phyloP scores from a whole-genome alignment of 2,113 vertebrate genomes.

The Actinemys pallida region DNA sequence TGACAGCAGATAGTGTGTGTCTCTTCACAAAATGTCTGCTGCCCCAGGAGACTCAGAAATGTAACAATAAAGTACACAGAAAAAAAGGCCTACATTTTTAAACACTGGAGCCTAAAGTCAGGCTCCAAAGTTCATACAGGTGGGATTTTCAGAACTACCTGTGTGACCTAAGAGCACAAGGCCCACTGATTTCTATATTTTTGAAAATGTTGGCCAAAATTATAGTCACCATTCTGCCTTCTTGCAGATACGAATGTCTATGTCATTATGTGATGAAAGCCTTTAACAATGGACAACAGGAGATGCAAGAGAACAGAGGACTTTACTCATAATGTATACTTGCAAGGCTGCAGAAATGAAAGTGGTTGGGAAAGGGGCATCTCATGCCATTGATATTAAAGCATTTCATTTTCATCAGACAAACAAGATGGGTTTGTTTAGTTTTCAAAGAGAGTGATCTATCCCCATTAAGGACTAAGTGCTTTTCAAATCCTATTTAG shows the following conservation, averaged over 20 bases:
- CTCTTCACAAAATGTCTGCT: not conserved
- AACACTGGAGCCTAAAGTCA: constrained; percentile 15
- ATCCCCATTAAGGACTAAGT: not conserved
- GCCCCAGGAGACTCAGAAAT: not conserved
- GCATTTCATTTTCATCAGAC: not conserved
- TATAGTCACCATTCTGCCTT: not conserved
- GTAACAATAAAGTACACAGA: not conserved
- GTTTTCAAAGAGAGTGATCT: not conserved
- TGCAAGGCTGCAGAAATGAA: not conserved
- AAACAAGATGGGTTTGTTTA: not conserved
- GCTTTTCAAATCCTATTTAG: not conserved
- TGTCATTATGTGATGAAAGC: not conserved
- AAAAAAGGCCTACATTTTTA: constrained; percentile 7
- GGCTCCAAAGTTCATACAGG: not conserved
- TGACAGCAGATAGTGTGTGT: not conserved
- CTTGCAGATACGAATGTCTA: not conserved
- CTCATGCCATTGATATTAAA: not conserved
- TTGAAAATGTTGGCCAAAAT: not conserved
- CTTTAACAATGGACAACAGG: not conserved
- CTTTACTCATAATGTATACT: not conserved
- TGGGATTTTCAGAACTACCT: not conserved
- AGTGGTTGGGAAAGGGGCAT: not conserved
- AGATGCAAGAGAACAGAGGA: not conserved
- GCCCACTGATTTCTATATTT: not conserved
- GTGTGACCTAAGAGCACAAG: not conserved